Base-by-base conservation (phyloP, 1,140 invertebrate genomes). In the Achroia grisella region DNA sequence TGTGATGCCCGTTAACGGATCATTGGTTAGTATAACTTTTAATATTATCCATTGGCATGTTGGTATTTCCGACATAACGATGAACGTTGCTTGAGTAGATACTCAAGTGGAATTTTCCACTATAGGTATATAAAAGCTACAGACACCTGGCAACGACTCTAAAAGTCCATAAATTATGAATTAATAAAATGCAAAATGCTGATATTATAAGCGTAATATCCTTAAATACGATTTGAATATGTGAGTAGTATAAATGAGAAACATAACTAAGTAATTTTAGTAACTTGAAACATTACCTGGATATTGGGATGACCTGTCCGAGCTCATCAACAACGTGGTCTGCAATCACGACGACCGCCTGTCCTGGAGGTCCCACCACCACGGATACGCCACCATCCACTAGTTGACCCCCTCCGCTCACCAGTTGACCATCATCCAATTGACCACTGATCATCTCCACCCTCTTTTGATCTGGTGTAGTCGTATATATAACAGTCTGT, bases 401-500 rank as follows among this genome's bases (percentile, higher is more conserved):
- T 32, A 81, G 53, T 50, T 77, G 76, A 4, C 80, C 82, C 6
- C 73, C 69, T 31, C 79, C 65, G 45, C 71, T 61, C 28, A 80
- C 67, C 23, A 84, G 57, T 46, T 82, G 78, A 4, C 76, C 81
- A 36, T 81, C 81, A 32, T 82, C 77, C 23, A 83, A 44, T 48
- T 87, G 83, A 2, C 82, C 86, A 44, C 84, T 87, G 39, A 87
- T 87, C 82, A 86, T 86, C 62, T 87, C 86, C 10, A 87, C 86
- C 28, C 86, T 56, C 49, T 86, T 87, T 59, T 87, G 86, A 51
- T 87, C 86, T 17, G 86, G 84, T 15, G 90, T 89, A 30, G 92
- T 93, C 10, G 93, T 93, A 59, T 94, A 94, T 66, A 93, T 93
- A 13, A 94, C 92, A 0, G 92, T 93, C 66, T 93, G 93, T 65